A percentile compares a stretch with the other conserved stretches of the same genome.
phyloP scores from a whole-genome alignment of 2,113 vertebrate genomes.

The Amphiprion percula region DNA sequence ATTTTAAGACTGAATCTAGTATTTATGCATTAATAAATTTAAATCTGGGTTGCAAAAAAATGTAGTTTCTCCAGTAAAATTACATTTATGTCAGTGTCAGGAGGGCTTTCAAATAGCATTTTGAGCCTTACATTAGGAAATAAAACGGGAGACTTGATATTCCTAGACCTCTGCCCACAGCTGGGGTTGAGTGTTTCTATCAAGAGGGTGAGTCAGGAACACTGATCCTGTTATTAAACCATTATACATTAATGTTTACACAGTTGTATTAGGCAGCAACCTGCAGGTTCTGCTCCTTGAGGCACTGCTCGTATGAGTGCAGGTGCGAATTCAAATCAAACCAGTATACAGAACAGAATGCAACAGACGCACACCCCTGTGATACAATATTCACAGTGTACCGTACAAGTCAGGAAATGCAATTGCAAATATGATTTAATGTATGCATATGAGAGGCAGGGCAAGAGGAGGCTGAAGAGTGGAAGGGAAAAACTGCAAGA shows the following conservation, averaged over 20 bases:
- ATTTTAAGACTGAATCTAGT: neutral
- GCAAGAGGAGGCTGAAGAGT: no score
- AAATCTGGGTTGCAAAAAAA: neutral
- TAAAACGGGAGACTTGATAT: no score
- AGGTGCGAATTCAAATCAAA: neutral
- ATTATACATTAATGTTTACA: slow-evolving; percentile 9
- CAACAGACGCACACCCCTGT: slow-evolving; percentile 4
- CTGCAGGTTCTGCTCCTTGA: neutral
- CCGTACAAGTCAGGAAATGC: no score
- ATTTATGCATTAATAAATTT: neutral
- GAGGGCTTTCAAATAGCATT: no score
- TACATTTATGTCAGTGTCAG: neutral
- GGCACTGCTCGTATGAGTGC: neutral
- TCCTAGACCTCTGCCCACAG: neutral
- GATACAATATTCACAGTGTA: neutral
- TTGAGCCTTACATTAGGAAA: no score
- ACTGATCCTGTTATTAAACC: neutral
- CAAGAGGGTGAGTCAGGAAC: slow-evolving; percentile 2
- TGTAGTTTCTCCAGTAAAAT: neutral
- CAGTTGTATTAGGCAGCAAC: slow-evolving; percentile 4
- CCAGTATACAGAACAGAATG: neutral
- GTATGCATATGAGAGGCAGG: neutral
- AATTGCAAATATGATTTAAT: slow-evolving; percentile 7
- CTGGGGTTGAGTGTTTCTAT: neutral
- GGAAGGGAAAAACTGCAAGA: no score